phyloP scores from a whole-genome alignment of 1,140 invertebrate species.

The honey bee (Apis mellifera) region Amel_HAv3.1 CM009938.2:12146001-12146500 shows the following conservation, averaged over 20 bases:
- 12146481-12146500: slow-evolving; percentile 44
- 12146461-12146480: slow-evolving; percentile 37
- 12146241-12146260: slow-evolving; percentile 73
- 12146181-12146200: slow-evolving; percentile 84
- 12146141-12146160: slow-evolving; percentile 84
- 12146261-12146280: slow-evolving; percentile 5
- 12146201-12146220: slow-evolving; percentile 83
- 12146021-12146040: slow-evolving; percentile 78
- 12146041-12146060: slow-evolving; percentile 82
- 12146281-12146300: slow-evolving; percentile 26
- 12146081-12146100: slow-evolving; percentile 77
- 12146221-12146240: slow-evolving; percentile 81
- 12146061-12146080: slow-evolving; percentile 83
- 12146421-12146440: background rate
- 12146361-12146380: background rate
- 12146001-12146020: slow-evolving; percentile 81
- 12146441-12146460: background rate
- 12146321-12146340: background rate
- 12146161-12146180: slow-evolving; percentile 87
- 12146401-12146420: background rate
- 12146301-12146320: background rate
- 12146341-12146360: background rate
- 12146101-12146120: slow-evolving; percentile 54
- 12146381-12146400: background rate
- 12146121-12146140: background rate